Percentiles rank a stretch among this genome's conserved stretches.
Conservation (phyloP, 2,113 vertebrate genomes). For the Oreocharis arfaki region DNA sequence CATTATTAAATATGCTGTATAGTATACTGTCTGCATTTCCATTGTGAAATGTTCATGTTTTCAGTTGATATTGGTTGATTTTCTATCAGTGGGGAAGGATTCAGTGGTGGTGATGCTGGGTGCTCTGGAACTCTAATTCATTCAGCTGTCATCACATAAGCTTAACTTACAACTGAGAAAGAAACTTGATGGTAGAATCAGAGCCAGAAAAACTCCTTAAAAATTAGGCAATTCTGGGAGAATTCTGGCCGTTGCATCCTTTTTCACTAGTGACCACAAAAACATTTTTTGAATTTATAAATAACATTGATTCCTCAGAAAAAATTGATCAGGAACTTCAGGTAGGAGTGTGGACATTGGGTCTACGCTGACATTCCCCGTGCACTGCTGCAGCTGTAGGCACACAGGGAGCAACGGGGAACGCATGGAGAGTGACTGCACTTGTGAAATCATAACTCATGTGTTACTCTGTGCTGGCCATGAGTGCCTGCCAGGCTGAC, state of each 20-base stretch:
- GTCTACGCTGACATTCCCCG: rapidly evolving
- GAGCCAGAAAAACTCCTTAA: background rate
- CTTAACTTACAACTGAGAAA: background rate
- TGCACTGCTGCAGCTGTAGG: background rate
- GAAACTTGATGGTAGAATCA: background rate
- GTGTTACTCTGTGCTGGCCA: background rate
- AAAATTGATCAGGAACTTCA: background rate
- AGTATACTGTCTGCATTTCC: background rate
- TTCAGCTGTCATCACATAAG: background rate
- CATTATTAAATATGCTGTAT: rapidly evolving
- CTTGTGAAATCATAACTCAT: background rate
- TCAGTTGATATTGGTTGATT: background rate
- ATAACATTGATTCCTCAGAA: background rate
- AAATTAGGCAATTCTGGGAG: background rate
- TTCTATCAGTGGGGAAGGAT: background rate
- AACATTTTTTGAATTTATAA: background rate
- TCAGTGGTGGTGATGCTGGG: background rate
- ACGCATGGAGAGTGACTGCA: background rate
- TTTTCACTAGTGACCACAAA: background rate
- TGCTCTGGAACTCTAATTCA: background rate
- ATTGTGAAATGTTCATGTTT: rapidly evolving
- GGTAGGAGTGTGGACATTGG: no score
- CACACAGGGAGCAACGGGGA: background rate
- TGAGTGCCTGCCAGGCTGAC: background rate
- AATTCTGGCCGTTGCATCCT: background rate